Evolutionary conservation across 2,113 vertebrate genomes (phyloP).

Genomic region (Gallinago jamesoni): DNA sequence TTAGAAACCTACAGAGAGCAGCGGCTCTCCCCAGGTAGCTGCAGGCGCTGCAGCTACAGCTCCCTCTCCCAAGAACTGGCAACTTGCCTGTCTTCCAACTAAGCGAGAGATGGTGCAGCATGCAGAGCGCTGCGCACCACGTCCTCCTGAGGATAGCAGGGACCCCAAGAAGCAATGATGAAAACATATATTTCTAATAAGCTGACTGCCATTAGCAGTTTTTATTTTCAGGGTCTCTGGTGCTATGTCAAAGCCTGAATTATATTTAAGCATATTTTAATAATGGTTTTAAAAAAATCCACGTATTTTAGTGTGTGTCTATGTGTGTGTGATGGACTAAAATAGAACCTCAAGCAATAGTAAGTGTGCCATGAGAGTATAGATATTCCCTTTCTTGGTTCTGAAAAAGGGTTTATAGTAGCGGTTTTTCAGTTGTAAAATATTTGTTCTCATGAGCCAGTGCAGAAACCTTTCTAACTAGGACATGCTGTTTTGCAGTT

Average conservation of each 20-base stretch:
- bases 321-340: background rate
- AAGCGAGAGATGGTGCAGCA: background rate
- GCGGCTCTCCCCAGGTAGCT: background rate
- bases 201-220: background rate
- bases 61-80: background rate
- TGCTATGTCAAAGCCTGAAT: background rate
- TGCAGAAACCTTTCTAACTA: background rate
- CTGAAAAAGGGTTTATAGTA: background rate
- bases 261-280: slow-evolving; percentile 29
- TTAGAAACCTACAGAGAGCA: background rate
- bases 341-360: background rate
- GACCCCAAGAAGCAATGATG: background rate
- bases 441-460: background rate
- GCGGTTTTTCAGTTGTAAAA: background rate
- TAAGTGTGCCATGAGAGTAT: background rate
- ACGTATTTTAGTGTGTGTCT: background rate
- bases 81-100: background rate
- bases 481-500: background rate
- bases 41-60: background rate
- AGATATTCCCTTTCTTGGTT: background rate
- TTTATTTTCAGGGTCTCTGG: background rate
- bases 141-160: background rate
- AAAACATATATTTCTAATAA: slow-evolving; percentile 17
- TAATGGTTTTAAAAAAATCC: background rate
- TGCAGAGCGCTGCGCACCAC: fast-evolving